These are phyloP conservation scores for Actenoides lindsayi DNA, from an alignment of 2,113 vertebrate genomes.

Conservation along the genomic window DNA sequence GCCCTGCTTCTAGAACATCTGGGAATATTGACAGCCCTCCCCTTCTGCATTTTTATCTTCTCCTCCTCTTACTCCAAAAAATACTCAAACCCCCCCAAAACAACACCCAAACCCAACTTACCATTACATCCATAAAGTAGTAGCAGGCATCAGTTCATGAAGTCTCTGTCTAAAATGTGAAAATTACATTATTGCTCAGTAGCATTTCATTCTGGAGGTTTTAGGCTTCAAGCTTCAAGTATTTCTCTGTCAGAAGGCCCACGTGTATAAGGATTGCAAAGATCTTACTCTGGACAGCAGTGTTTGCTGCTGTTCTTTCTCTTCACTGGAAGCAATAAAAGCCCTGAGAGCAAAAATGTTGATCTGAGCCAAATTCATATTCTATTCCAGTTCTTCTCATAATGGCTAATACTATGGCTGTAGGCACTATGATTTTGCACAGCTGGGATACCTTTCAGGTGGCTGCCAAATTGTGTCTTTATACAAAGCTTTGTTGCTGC, in stretches of 20 bases:
- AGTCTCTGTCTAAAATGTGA: neutral
- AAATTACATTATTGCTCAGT: neutral
- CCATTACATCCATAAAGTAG: neutral
- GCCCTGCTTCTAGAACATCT: neutral
- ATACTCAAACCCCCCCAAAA: rapidly evolving
- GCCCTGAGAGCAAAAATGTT: neutral
- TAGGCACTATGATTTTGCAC: neutral
- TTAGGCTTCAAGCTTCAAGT: neutral
- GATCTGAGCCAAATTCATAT: neutral
- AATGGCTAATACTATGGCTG: neutral
- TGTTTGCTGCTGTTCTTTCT: neutral
- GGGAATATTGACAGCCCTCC: neutral
- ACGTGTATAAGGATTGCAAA: neutral
- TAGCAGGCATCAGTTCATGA: neutral
- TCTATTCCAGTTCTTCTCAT: neutral
- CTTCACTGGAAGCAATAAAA: neutral
- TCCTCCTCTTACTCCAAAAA: neutral
- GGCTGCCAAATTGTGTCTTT: neutral
- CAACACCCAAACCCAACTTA: neutral
- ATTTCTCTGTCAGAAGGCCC: neutral
- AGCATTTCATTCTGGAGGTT: neutral
- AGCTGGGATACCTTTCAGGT: neutral
- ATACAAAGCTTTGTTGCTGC: neutral
- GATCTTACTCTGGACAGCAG: neutral
- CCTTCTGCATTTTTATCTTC: neutral